These are phyloP conservation scores for Apis florea DNA, from an alignment of 1,140 invertebrate species.

Conservation along the genomic window DNA sequence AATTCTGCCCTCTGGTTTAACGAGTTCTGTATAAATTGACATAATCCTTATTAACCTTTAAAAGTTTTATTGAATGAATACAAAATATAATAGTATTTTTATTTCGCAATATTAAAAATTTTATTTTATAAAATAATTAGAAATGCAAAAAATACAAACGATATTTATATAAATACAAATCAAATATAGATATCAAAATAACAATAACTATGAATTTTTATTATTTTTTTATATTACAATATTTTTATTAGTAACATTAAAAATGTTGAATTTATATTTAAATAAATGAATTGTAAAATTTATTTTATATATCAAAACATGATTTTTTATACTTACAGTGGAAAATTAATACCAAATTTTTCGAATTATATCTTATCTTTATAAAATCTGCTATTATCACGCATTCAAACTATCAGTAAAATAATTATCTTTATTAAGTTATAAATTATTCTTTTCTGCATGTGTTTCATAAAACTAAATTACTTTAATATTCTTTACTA, in stretches of 20 bases:
- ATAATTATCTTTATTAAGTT: not conserved
- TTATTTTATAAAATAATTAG: not conserved
- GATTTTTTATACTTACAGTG: not conserved
- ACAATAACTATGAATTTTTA: not conserved
- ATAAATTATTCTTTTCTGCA: not conserved
- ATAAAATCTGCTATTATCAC: no score
- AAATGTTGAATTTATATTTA: not conserved
- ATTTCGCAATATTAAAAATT: not conserved
- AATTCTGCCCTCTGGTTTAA: slow-evolving; percentile 5
- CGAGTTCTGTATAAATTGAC: not conserved
- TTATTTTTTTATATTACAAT: not conserved
- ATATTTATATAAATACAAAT: not conserved
- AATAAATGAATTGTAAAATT: not conserved
- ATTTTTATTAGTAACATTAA: not conserved
- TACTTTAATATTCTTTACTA: not conserved
- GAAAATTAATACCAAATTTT: not conserved
- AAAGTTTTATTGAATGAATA: not conserved
- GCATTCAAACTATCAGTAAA: not conserved
- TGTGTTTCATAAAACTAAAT: no score
- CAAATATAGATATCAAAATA: not conserved
- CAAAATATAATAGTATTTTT: no score
- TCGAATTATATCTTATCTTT: not conserved
- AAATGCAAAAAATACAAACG: not conserved
- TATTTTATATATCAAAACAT: not conserved
- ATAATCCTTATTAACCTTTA: slow-evolving; percentile 2